A percentile compares a stretch with the other conserved stretches of the same genome.
These are phyloP conservation scores for Eumacrocentrus americanus DNA, from an alignment of 2,888 invertebrate genomes.

Conservation along the genomic window DNA sequence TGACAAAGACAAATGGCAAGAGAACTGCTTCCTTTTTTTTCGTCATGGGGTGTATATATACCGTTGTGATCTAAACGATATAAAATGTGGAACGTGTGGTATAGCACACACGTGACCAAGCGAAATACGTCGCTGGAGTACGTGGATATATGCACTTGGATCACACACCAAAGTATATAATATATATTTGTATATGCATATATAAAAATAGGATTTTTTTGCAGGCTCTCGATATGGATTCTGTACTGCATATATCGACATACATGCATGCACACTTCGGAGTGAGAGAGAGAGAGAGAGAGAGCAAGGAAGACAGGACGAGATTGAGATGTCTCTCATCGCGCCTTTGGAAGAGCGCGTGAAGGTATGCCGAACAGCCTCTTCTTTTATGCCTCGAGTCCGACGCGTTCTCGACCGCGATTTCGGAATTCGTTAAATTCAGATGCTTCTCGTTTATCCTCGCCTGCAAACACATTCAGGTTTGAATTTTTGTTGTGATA, in stretches of 20 bases:
- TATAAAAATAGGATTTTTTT: neutral
- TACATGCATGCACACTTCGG: slow-evolving; percentile 27
- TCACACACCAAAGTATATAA: slow-evolving; percentile 1
- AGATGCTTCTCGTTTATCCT: too few relatives aligned
- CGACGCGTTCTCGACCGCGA: slow-evolving; percentile 2
- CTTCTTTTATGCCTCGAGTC: slow-evolving; percentile 29
- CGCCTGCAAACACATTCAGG: too few relatives aligned
- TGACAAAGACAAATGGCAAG: slow-evolving; percentile 7
- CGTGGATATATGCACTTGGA: slow-evolving; percentile 21
- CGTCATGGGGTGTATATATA: neutral
- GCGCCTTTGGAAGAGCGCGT: slow-evolving; percentile 39
- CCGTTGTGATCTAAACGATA: neutral
- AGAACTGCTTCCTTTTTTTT: neutral
- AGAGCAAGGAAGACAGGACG: slow-evolving; percentile 24
- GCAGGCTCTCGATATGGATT: neutral
- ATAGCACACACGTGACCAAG: slow-evolving; percentile 18
- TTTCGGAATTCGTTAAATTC: slow-evolving; percentile 5
- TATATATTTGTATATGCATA: slow-evolving; percentile 29
- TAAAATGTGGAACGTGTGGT: slow-evolving; percentile 9
- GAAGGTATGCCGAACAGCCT: slow-evolving; percentile 40
- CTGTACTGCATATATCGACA: slow-evolving; percentile 19
- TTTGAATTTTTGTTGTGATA: too few relatives aligned
- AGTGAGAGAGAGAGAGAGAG: slow-evolving; percentile 4
- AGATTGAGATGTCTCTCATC: slow-evolving; percentile 42
- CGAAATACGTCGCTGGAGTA: slow-evolving; percentile 14